A percentile compares a stretch with the other conserved stretches of the same genome.
phyloP scores from a whole-genome alignment of 2,797 vertebrate species.

The Enteromius fasciolatus region DNA sequence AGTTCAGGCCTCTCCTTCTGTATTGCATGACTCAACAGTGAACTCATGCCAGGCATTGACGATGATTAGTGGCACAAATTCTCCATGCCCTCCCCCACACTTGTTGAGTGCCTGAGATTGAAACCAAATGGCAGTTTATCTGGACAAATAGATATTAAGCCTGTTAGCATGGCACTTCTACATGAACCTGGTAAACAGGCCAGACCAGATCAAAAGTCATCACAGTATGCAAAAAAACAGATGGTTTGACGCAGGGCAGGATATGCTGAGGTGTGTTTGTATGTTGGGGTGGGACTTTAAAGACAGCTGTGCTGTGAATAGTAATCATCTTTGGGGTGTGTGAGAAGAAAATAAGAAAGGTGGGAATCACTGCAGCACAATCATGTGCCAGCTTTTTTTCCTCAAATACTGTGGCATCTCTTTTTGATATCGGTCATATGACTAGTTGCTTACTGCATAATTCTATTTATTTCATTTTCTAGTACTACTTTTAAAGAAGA shows the following conservation, averaged over 20 bases:
- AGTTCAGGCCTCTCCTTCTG: conserved; percentile 29
- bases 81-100: conserved; percentile 17
- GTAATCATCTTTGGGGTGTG: not conserved
- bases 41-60: conserved; percentile 59
- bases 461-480: not conserved
- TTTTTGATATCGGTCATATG: conserved; percentile 47
- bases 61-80: conserved; percentile 38
- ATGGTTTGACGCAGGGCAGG: conserved; percentile 4
- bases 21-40: conserved; percentile 70
- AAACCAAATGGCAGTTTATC: not conserved
- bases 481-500: conserved; percentile 3
- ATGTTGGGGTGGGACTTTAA: not conserved
- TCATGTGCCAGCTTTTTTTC: not conserved
- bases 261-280: conserved; percentile 30
- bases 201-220: not conserved
- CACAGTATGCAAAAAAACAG: conserved; percentile 1
- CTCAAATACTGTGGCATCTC: conserved; percentile 28
- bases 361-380: not conserved
- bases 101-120: conserved; percentile 34
- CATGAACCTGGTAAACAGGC: not conserved
- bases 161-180: not conserved
- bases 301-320: not conserved
- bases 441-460: not conserved
- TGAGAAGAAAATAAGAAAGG: not conserved
- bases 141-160: conserved; percentile 5